Conservation (phyloP, 2,888 invertebrate genomes). For the Lasioglossum villosulum region DNA sequence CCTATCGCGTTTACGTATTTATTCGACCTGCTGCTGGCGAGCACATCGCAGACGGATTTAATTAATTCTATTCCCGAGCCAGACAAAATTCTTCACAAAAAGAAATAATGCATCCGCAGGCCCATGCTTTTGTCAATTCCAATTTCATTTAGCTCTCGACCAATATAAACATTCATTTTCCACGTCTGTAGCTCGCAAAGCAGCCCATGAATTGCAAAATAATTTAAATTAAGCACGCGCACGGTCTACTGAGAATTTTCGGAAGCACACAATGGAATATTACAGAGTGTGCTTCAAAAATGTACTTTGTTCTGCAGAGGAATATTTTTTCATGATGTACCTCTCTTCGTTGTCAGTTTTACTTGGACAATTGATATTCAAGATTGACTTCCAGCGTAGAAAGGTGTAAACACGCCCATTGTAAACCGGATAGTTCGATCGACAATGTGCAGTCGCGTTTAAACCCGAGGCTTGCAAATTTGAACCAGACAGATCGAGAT, state of each 20-base stretch:
- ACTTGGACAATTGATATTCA: neutral
- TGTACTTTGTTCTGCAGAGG: neutral
- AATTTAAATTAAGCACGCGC: neutral
- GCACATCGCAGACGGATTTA: neutral
- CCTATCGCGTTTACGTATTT: conserved; percentile 24
- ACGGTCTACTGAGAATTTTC: neutral
- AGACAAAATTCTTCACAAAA: neutral
- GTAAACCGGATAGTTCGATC: neutral
- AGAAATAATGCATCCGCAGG: neutral
- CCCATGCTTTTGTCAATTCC: neutral
- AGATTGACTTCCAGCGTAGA: neutral
- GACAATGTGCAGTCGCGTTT: neutral
- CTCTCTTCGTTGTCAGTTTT: neutral
- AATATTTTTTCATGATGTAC: neutral
- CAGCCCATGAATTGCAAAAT: neutral
- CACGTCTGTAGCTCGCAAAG: neutral
- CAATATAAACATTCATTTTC: neutral
- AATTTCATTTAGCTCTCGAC: neutral
- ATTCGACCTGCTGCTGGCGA: neutral
- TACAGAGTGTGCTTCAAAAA: neutral
- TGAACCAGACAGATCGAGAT: neutral
- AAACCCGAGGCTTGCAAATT: neutral
- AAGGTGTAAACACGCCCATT: neutral
- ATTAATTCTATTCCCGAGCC: neutral
- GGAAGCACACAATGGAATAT: neutral